Evolutionary conservation across 2,113 vertebrate species (phyloP), one percentile per base, ranked within the genome.

Genomic region (Orthochromis malagaraziensis): DNA sequence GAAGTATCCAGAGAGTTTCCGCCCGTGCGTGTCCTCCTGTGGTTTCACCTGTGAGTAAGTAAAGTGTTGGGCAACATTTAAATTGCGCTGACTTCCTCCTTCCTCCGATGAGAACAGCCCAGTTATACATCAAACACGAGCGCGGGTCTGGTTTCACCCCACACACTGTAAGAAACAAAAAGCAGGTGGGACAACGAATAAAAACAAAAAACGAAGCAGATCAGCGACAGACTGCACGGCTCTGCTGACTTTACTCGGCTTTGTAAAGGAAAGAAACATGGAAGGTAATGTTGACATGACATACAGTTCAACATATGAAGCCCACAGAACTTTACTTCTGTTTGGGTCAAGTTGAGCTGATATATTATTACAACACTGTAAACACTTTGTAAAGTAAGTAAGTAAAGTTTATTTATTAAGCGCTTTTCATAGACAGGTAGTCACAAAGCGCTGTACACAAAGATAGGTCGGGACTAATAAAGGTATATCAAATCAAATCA

Each of bases 61-160:
- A 63, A 68, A 89, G 84, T 87, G 68, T 92, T 24, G 16, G 47
- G 79, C 19, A 87, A 81, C 85, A 65, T 70, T 81, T 7, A 79
- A 60, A 57, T 82, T 55, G 49, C 73, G 82, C 60, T 81, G 7
- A 83, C 86, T 84, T 86, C 87, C 93, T 93, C 91, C 94, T 92
- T 91, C 92, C 90, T 77, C 85, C 35, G 6, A 80, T 3, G 35
- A 88, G 88, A 90, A 91, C 86, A 88, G 90, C 90, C 73, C 81
- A 16, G 96, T 96, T 96, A 95, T 95, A 95, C 91, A 95, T 96
- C 96, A 96, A 96, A 88, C 95, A 70, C 4, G 1, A 35, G 33
- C 38, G 49, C 60, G 5, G 60, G 88, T n/a, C 38, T 49, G 60
- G 35, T 88, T 81, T 84, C 79, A 31, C 49, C 63, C 84, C 85